Conservation (phyloP, 1,140 invertebrate species). For the Choristoneura fumiferana region DNA sequence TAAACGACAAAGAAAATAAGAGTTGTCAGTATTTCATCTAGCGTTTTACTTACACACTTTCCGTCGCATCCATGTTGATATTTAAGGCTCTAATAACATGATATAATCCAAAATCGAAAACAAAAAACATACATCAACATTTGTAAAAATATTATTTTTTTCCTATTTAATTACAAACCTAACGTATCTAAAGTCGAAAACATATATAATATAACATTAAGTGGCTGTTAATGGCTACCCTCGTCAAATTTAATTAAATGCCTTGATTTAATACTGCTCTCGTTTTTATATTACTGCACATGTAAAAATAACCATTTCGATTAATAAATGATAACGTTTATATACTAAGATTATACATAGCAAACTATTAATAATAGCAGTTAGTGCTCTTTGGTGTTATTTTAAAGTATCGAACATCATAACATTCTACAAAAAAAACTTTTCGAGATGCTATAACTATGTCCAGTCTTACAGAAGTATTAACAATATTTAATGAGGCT, state of each 20-base stretch:
- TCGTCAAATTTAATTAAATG: background rate
- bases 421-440: slow-evolving; percentile 12
- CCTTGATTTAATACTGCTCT: slow-evolving; percentile 1
- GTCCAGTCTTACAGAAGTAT: slow-evolving; percentile 11
- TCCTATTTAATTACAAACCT: too few species aligned
- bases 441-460: slow-evolving; percentile 6
- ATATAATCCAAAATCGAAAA: background rate
- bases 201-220: too few species aligned
- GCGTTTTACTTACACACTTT: too few species aligned
- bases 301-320: background rate
- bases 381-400: slow-evolving; percentile 11
- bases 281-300: background rate
- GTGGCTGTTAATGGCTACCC: too few species aligned
- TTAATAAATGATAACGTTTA: slow-evolving; percentile 3
- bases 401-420: slow-evolving; percentile 7
- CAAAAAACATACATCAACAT: background rate
- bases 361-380: background rate
- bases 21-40: too few species aligned
- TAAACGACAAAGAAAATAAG: too few species aligned
- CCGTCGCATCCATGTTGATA: background rate
- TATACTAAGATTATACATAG: slow-evolving; percentile 15
- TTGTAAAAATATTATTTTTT: slow-evolving; percentile 10
- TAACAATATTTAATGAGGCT: background rate
- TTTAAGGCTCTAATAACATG: background rate
- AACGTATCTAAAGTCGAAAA: too few species aligned